Evolutionary conservation across 2,113 vertebrate species (phyloP), one percentile per base, ranked within the genome.

Genomic region (Cottus gobio): DNA sequence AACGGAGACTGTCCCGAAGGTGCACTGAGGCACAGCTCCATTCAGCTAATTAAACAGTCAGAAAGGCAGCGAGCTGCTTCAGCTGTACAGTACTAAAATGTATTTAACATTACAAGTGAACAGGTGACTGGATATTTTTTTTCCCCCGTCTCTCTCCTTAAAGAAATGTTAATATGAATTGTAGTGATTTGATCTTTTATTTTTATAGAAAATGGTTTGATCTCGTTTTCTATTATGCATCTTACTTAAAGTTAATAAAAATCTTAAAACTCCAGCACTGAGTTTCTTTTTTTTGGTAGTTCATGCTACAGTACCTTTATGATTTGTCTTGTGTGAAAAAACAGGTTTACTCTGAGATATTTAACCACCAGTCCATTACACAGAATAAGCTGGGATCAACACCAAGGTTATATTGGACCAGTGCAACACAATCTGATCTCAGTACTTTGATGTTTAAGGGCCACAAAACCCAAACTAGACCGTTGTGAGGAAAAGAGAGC

Each of bases 201-300:
- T 90, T 93, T 92, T 91, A 78, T 89, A 85, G 86, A 71, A 88
- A 86, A 82, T 74, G 79, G 36, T 80, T 84, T 79, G 69, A 82
- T 86, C 63, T 80, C 52, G 18, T 90, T 92, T 93, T 91, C 80
- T 90, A 82, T 89, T 79, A 68, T 87, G 88, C 68, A 75, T 88
- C 72, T 69, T 82, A 79, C 73, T 80, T 54, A 63, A 89, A 72
- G 46, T 82, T 82, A 93, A 93, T 94, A 92, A 93, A 93, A 68
- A 60, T 52, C 13, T 66, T 31, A 9, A 30, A 77, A 80, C 5
- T 83, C 39, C 26, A 46, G 61, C 9, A 22, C 7, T 24, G 7
- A 7, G 52, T 31, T 26, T 11, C 36, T 20, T 24, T 18, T 28
- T 54, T 26, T 54, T 9, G 24, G 7, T 11, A 46, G 56, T 50